A percentile compares a stretch with the other conserved stretches of the same genome.
Conservation (phyloP, 2,113 vertebrate species). For the Phyllopteryx taeniolatus region DNA sequence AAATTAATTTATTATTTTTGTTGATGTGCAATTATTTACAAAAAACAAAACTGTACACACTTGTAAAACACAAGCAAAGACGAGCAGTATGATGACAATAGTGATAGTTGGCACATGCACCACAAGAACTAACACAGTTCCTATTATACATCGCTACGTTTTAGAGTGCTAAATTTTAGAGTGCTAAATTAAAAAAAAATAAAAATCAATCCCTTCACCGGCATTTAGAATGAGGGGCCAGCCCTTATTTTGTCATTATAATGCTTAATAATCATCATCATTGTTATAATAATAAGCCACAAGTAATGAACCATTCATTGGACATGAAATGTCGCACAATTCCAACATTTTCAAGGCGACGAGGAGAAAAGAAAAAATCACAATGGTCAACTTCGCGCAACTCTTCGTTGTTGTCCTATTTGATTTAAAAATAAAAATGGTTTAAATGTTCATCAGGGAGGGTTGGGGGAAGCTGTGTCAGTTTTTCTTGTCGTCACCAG, state of each 20-base stretch:
- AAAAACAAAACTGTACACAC: conserved; percentile 35
- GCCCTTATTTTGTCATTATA: conserved; percentile 51
- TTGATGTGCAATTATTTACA: conserved; percentile 41
- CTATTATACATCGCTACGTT: conserved; percentile 40
- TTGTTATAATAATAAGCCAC: conserved; percentile 22
- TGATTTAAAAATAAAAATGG: not conserved
- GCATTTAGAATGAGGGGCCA: conserved; percentile 53
- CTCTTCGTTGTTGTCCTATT: not conserved
- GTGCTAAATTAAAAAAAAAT: conserved; percentile 7
- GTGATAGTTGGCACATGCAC: conserved; percentile 66
- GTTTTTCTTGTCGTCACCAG: conserved; percentile 52
- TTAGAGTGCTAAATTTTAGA: conserved; percentile 18
- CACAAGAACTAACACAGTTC: conserved; percentile 35
- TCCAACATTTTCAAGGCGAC: conserved; percentile 1
- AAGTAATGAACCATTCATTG: conserved; percentile 36
- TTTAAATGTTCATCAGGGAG: not conserved
- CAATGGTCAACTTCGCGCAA: not conserved
- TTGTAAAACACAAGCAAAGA: conserved; percentile 42
- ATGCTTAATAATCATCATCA: not conserved
- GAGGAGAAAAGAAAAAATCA: conserved; percentile 7
- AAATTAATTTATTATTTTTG: conserved; percentile 50
- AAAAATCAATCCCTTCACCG: conserved; percentile 31
- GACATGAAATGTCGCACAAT: not conserved
- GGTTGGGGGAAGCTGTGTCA: conserved; percentile 12
- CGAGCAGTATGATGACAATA: conserved; percentile 10